These are phyloP conservation scores for Dusona sp. DNA, from an alignment of 2,888 invertebrate species.

Conservation along the genomic window DNA sequence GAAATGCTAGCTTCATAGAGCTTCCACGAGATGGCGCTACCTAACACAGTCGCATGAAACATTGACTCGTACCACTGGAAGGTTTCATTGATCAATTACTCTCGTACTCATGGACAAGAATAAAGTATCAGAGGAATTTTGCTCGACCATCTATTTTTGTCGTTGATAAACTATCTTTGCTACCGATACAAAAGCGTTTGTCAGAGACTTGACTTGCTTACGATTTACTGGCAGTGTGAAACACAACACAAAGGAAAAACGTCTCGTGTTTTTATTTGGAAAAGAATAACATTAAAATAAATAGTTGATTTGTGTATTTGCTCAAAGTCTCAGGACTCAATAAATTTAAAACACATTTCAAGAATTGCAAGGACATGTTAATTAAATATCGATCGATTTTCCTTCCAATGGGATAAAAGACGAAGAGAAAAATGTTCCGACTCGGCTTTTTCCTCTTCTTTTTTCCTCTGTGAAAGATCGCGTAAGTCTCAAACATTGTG, in stretches of 20 bases:
- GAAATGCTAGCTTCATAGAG: constrained; percentile 45
- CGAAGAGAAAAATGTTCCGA: not conserved
- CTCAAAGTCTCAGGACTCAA: not conserved
- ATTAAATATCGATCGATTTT: constrained; percentile 51
- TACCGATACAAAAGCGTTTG: not conserved
- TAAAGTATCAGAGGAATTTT: not conserved
- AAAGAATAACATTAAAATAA: not conserved
- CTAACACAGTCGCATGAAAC: constrained; percentile 76
- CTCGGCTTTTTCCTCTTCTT: constrained; percentile 3
- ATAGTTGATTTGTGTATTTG: not conserved
- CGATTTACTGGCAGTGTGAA: not conserved
- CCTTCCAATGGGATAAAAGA: not conserved
- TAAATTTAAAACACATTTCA: not conserved
- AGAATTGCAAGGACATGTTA: constrained; percentile 27
- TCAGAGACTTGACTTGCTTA: not conserved
- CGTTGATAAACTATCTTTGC: not conserved
- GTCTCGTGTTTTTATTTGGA: not conserved
- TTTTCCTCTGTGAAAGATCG: constrained; percentile 27
- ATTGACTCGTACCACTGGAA: constrained; percentile 78
- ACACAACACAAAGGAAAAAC: not conserved
- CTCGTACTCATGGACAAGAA: not conserved
- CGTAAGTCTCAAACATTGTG: constrained; percentile 61
- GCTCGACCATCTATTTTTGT: not conserved
- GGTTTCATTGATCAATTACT: constrained; percentile 40
- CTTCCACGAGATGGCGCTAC: constrained; percentile 80